Evolutionary conservation across 2,888 invertebrate species (phyloP).

Genomic region (Pristionchus japonicus): DNA sequence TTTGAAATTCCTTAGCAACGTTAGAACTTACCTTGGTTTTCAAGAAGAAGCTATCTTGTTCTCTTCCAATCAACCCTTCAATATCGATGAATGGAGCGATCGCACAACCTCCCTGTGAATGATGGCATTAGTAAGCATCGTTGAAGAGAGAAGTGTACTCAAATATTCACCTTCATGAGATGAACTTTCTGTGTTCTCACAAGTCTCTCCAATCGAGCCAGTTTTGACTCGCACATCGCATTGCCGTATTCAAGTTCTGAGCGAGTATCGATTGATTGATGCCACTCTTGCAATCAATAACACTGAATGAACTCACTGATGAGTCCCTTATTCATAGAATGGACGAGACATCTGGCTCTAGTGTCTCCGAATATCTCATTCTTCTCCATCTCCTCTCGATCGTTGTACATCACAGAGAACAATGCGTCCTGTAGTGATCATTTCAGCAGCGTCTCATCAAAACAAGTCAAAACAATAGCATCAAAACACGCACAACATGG

Average conservation of each 20-base stretch:
- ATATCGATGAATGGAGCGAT: constrained; percentile 35
- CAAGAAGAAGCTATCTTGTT: background rate
- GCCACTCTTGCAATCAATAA: background rate
- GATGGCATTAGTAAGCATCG: too few species aligned
- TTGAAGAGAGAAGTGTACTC: too few species aligned
- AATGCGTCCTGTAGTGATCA: background rate
- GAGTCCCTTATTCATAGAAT: constrained; percentile 1
- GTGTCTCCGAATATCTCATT: constrained; percentile 16
- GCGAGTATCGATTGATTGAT: background rate
- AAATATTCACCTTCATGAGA: constrained; percentile 1
- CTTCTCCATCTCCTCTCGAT: background rate
- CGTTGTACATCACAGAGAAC: background rate
- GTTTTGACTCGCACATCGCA: constrained; percentile 7
- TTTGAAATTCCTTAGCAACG: too few species aligned
- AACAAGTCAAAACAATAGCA: background rate
- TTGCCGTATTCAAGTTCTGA: background rate
- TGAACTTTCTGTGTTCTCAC: background rate
- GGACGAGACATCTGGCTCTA: constrained; percentile 17
- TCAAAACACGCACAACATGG: background rate
- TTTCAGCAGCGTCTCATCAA: background rate
- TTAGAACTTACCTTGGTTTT: background rate
- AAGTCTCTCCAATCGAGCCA: constrained; percentile 14
- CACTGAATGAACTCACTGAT: background rate
- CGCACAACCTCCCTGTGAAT: background rate
- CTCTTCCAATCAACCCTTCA: constrained; percentile 23